These are phyloP conservation scores for Parelbella ahira DNA, from an alignment of 2,888 invertebrate genomes.

Conservation along the genomic window DNA sequence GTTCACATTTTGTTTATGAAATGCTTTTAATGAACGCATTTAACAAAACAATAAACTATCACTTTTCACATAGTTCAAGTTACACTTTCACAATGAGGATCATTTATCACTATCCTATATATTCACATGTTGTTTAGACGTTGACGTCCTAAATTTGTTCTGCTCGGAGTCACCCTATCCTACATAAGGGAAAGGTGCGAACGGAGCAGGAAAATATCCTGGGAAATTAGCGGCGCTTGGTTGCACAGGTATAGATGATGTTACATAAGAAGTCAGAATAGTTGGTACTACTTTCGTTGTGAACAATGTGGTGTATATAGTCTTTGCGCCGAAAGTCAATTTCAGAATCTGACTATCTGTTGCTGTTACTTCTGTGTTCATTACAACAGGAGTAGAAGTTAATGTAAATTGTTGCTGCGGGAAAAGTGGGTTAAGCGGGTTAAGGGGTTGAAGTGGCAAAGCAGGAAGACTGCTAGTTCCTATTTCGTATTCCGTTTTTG, in stretches of 20 bases:
- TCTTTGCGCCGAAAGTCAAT: slow-evolving; percentile 94
- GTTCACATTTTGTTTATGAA: no score
- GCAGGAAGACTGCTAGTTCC: slow-evolving; percentile 86
- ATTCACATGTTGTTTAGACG: no score
- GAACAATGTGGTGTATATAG: slow-evolving; percentile 91
- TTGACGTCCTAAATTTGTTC: no score
- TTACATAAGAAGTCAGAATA: slow-evolving; percentile 89
- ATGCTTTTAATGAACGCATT: no score
- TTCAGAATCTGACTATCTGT: slow-evolving; percentile 91
- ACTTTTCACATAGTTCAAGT: no score
- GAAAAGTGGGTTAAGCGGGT: slow-evolving; percentile 79
- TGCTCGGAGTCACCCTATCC: slow-evolving; percentile 67
- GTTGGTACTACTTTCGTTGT: slow-evolving; percentile 92
- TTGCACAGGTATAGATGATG: slow-evolving; percentile 88
- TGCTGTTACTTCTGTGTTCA: slow-evolving; percentile 88
- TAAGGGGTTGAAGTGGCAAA: slow-evolving; percentile 78
- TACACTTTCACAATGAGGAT: slow-evolving; percentile 44
- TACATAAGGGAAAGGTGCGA: slow-evolving; percentile 87
- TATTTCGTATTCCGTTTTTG: slow-evolving; percentile 88
- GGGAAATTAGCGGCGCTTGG: slow-evolving; percentile 84
- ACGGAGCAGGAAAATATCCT: slow-evolving; percentile 88
- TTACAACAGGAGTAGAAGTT: slow-evolving; percentile 89
- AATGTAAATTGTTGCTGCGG: slow-evolving; percentile 86
- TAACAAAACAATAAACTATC: no score
- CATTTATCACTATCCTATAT: slow-evolving; percentile 41